Base-by-base conservation (phyloP, 2,797 vertebrate genomes). In the Syngnathus acus region DNA sequence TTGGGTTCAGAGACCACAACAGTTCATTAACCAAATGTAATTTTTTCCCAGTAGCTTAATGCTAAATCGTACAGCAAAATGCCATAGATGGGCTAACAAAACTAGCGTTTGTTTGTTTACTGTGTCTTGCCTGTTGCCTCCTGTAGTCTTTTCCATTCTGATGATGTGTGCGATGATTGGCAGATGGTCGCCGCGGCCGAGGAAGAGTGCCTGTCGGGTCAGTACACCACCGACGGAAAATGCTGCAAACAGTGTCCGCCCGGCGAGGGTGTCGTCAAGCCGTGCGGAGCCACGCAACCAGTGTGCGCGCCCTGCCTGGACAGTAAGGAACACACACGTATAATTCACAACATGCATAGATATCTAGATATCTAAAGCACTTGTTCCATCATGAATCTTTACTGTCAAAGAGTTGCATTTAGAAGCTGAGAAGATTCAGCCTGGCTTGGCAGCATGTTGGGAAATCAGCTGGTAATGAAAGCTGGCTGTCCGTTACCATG, bases 291-390 rank as follows among this genome's bases (percentile, higher is more conserved):
- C 69, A 89, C 89, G 43, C 95, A 99, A 90, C 95, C 97, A 0
- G 82, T 89, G 66, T 99, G 97, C 2, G 80, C 89, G 63, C 91
- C 93, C 21, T 99, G 97, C 81, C 87, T 94, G 58, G 97, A 99
- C 90, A 98, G 96, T 99, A 82, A 95, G 96, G 59, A 72, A 65
- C 43, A n/a, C n/a, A 10, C 26, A 17, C 51, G 5, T 21, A 23
- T 48, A 6, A 8, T 19, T 6, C 8, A 54, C 51, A 11, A 54
- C 16, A 17, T 19, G 47, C 47, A 19, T 17, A 6, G 47, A 48
- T 48, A 32, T 32, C 32, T 17, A 6, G 47, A 48, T 48, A 32
- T 32, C 32, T 2, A 32, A 32, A 32, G 32, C 32, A 32, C 32
- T 32, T 32, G 32, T 32, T 32, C 32, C 32, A 3, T 32, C 26